Conservation (phyloP, 2,888 invertebrate species). For the Tolmerus cingulatus region DNA sequence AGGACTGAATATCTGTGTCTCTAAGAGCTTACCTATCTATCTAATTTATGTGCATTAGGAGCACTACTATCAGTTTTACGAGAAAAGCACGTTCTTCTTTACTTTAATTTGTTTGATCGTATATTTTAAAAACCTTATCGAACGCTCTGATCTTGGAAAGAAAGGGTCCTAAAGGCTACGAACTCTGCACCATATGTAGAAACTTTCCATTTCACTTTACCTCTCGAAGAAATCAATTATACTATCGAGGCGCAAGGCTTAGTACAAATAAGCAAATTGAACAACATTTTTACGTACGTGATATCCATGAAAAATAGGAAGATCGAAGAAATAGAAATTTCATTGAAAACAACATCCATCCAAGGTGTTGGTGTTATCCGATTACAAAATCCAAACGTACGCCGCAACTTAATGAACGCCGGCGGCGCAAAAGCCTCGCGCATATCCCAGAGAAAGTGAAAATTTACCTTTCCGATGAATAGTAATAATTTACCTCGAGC, state of each 20-base stretch:
- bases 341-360: constrained; percentile 19
- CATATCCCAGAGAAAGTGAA: constrained; percentile 28
- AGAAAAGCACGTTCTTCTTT: too few relatives aligned
- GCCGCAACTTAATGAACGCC: constrained; percentile 17
- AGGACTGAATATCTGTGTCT: too few relatives aligned
- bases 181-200: background rate
- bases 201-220: background rate
- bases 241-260: background rate
- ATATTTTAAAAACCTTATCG: background rate
- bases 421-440: background rate
- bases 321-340: constrained; percentile 18
- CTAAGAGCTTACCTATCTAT: too few relatives aligned
- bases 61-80: too few relatives aligned
- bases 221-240: background rate
- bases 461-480: constrained; percentile 10
- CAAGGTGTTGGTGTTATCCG: constrained; percentile 11
- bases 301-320: background rate
- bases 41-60: too few relatives aligned
- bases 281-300: background rate
- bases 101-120: too few relatives aligned
- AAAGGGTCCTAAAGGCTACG: background rate
- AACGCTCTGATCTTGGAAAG: background rate
- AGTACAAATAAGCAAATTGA: background rate
- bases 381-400: constrained; percentile 29
- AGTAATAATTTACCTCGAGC: background rate